phyloP scores from a whole-genome alignment of 2,797 vertebrate species.

The Onychomys arenicola region DNA sequence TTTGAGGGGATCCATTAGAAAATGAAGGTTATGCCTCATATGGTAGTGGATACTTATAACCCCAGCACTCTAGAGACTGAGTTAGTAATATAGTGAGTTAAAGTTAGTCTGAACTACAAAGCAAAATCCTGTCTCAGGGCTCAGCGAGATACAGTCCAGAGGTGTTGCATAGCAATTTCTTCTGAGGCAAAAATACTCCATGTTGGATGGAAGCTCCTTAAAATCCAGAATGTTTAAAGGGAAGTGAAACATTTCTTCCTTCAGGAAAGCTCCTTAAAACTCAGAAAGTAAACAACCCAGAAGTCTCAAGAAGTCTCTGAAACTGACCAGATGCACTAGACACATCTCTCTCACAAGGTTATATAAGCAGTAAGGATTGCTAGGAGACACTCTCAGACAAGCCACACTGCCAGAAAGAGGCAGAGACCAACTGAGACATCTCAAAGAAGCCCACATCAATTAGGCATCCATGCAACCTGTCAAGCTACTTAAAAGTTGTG shows the following conservation, averaged over 20 bases:
- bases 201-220: neutral
- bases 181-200: neutral
- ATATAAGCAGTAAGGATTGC: neutral
- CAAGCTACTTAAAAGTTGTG: neutral
- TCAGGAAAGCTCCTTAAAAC: neutral
- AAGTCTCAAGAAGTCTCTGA: neutral
- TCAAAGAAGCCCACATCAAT: neutral
- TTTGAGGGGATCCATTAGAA: neutral
- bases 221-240: neutral
- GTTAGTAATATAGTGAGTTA: neutral
- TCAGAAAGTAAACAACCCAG: neutral
- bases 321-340: neutral
- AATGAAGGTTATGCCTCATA: neutral
- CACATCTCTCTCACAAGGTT: neutral
- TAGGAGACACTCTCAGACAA: neutral
- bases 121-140: neutral
- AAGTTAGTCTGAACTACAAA: neutral
- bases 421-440: neutral
- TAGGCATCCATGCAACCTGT: neutral
- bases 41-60: neutral
- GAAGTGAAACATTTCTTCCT: neutral
- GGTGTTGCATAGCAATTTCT: neutral
- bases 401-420: neutral
- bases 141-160: neutral
- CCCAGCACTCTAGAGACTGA: neutral